Base-by-base conservation (phyloP, 2,113 vertebrate species). In the Octodon degus region DNA sequence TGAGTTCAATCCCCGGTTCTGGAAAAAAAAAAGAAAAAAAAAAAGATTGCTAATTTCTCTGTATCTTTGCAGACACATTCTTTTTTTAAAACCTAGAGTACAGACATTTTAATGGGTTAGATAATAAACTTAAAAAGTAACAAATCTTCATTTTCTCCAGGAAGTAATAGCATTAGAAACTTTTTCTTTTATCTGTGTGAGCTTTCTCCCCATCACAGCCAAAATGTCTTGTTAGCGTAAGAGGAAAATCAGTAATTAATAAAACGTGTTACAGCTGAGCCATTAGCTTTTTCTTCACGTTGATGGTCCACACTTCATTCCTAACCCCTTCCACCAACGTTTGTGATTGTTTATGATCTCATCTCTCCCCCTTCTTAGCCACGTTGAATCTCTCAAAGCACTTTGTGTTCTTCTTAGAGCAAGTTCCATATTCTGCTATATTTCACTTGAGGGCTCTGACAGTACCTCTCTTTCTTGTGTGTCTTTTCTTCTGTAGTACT, bases 61-160 rank as follows among this genome's bases (percentile, higher is more conserved):
- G 47, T 34, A 20, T 82, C 63, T 19, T n/a, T 85, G 65, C 68
- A 68, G 62, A n/a, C 0, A 43, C 47, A 77, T 92, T 43, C 40
- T 37, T 58, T 53, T 70, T 20, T 30, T 5, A 40, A 63, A 62
- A 58, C 62, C 20, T n/a, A 53, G 5, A 5, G 80, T 86, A 55
- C 1, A 91, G 58, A 37, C n/a, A 60, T 96, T 13, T 34, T 86
- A 90, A 82, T 82, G 47, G 43, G 20, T 43, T 95, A 55, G 34
- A n/a, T 90, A 43, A 89, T 79, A 85, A 12, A 53, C 50, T 22
- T 83, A 50, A 87, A 91, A 84, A 89, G 77, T 88, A 72, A 55
- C 40, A 87, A 27, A 53, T 76, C 19, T 68, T 43, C 22, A 47
- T 86, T 60, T 91, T 89, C n/a, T 72, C 19, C 11, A 47, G 50